A percentile compares a stretch with the other conserved stretches of the same genome.
phyloP scores from a whole-genome alignment of 2,797 vertebrate genomes.

The Schizopygopsis pylzovi region DNA sequence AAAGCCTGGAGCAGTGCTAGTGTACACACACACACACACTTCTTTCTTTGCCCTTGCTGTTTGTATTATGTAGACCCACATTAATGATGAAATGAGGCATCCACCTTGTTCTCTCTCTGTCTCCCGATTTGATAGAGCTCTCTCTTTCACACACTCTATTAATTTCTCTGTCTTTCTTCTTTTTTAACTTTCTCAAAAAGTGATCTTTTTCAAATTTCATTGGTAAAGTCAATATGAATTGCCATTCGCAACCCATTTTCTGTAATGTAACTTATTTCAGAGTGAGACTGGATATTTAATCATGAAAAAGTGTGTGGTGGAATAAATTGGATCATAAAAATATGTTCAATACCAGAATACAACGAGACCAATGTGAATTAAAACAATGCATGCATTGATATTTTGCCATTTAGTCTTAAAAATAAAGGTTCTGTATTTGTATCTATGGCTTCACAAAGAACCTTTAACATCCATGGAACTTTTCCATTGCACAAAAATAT shows the following conservation, averaged over 20 bases:
- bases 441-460: neutral
- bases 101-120: slow-evolving; percentile 51
- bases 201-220: neutral
- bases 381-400: neutral
- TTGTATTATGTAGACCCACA: slow-evolving; percentile 54
- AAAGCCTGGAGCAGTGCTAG: slow-evolving; percentile 21
- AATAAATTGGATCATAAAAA: neutral
- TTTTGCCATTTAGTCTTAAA: neutral
- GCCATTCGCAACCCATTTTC: neutral
- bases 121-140: slow-evolving; percentile 15
- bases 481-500: neutral
- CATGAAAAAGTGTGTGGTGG: neutral
- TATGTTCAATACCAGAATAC: neutral
- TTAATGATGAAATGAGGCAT: slow-evolving; percentile 59
- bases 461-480: neutral
- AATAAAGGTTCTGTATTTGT: neutral
- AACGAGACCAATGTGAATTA: neutral
- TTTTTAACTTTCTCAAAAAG: slow-evolving; percentile 24
- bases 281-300: neutral
- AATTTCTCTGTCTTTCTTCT: neutral
- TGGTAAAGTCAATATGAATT: neutral
- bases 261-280: neutral
- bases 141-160: neutral
- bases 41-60: slow-evolving; percentile 43
- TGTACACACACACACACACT: neutral